phyloP scores from a whole-genome alignment of 2,113 vertebrate species.

The Vidua macroura region DNA sequence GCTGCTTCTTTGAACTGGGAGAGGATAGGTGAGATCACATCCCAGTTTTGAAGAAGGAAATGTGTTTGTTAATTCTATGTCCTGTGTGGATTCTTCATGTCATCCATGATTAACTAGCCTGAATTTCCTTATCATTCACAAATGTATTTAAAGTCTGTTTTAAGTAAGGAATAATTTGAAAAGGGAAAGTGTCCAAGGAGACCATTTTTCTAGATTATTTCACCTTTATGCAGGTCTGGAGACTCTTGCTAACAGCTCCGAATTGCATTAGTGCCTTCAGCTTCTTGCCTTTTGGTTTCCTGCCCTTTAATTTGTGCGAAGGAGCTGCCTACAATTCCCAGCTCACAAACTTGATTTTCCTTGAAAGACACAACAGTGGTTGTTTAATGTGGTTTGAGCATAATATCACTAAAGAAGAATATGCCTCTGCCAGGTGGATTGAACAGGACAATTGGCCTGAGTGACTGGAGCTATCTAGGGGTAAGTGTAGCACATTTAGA shows the following conservation, averaged over 20 bases:
- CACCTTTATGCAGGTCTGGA: neutral
- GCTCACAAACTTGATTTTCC: neutral
- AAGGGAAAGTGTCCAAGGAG: neutral
- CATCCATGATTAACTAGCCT: neutral
- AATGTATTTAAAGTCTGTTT: neutral
- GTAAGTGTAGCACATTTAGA: accelerated
- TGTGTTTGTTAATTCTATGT: neutral
- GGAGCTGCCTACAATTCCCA: neutral
- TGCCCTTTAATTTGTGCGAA: neutral
- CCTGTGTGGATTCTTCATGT: neutral
- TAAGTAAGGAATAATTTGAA: neutral
- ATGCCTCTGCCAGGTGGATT: neutral
- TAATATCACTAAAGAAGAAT: neutral
- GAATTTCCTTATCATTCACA: neutral
- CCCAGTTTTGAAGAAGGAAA: neutral
- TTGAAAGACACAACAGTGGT: neutral
- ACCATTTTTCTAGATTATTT: neutral
- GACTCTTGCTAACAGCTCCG: neutral
- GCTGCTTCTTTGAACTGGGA: neutral
- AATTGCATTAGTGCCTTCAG: neutral
- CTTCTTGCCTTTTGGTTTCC: neutral
- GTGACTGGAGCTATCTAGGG: neutral
- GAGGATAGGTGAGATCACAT: neutral
- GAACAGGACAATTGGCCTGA: neutral
- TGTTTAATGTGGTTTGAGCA: neutral